phyloP scores from a whole-genome alignment of 2,797 vertebrate genomes.

The Thamnophis elegans region DNA sequence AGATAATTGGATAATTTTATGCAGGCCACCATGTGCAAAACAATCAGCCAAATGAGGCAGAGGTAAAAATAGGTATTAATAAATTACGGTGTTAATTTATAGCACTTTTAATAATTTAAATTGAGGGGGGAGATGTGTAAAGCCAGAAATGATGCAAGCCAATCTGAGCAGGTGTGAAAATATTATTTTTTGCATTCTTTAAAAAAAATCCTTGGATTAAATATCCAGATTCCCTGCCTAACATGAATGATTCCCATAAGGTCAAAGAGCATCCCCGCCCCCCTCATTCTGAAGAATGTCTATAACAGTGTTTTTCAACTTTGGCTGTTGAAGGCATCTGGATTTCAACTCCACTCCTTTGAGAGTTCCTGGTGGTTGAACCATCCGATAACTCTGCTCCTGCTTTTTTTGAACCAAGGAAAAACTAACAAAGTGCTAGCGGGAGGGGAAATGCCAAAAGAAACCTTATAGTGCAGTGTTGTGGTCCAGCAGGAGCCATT shows the following conservation, averaged over 20 bases:
- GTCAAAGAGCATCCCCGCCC: background rate
- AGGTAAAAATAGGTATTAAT: constrained; percentile 30
- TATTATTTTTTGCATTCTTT: background rate
- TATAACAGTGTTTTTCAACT: background rate
- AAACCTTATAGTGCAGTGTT: background rate
- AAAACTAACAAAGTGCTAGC: background rate
- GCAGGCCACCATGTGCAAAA: constrained; percentile 60
- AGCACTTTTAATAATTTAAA: background rate
- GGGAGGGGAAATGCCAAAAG: accelerated
- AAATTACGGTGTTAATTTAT: constrained; percentile 59
- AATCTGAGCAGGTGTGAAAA: no score
- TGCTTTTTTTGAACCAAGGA: background rate
- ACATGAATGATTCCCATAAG: background rate
- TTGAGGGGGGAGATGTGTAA: background rate
- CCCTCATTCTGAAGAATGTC: background rate
- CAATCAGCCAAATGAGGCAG: constrained; percentile 57
- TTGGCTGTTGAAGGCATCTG: background rate
- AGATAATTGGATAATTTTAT: constrained; percentile 77
- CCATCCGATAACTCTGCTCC: background rate
- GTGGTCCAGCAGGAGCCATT: no score
- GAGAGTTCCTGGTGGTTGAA: background rate
- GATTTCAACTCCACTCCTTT: background rate
- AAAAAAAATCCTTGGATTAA: background rate
- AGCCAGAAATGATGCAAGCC: background rate
- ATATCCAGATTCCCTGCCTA: background rate